Base-by-base conservation (phyloP, 2,888 invertebrate species). In the Ophonus ardosiacus region DNA sequence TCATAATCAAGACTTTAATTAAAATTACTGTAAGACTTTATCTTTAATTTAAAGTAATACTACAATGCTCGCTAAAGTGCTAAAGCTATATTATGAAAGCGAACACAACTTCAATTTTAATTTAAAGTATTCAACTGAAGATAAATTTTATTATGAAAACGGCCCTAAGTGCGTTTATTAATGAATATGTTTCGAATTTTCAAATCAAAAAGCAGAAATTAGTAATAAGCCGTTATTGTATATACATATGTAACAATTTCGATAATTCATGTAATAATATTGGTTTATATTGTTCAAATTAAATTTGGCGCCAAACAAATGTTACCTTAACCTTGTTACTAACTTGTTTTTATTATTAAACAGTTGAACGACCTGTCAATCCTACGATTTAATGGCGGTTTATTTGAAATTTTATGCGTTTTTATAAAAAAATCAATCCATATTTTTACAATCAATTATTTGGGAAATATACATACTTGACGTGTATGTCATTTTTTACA, bases 261-360 rank as follows among this genome's bases (percentile, higher is more conserved):
- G 13, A 13, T 8, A 51, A 13, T 13, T 51, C 6, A 31, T 51
- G 2, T 13, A 13, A 8, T 51, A 51, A 51, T 8, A 51, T 8
- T 51, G 43, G 6, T 6, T 8, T 0, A 51, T 51, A 51, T 4
- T 15, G 15, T 59, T 4, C 10, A 59, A 15, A 59, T 17, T 15
- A 7, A 59, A 59, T 59, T 17, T 51, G 43, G 43, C 43, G 43
- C 43, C 43, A 51, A 59, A 51, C 43, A 13, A 51, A 68, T 71
- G 17, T 43, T 43, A 74, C 51, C 74, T 71, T 71, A 43, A 74
- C 43, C 74, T 74, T 74, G 71, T 71, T 71, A 43, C 71, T 74
- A 74, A 51, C 17, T 17, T 17, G 74, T 74, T 74, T 74, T 74
- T 74, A 17, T 74, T 51, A 13, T 13, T 51, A 51, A 71, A 74